These are phyloP conservation scores for Coptotermes formosanus DNA, from an alignment of 1,140 invertebrate species.

Conservation along the genomic window DNA sequence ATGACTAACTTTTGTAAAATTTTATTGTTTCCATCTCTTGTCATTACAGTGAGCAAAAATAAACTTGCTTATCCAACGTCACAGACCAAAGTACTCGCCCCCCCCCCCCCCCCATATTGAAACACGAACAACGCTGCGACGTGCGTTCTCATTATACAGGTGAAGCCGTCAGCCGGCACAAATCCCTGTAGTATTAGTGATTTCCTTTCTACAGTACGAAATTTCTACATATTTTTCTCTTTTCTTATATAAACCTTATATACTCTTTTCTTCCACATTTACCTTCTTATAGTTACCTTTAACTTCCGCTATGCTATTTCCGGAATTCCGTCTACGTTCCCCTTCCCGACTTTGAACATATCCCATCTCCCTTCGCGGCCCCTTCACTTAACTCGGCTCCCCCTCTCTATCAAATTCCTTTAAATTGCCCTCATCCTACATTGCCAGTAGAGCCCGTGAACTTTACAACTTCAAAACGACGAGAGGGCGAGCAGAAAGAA, in stretches of 20 bases:
- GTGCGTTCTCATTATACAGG: not conserved
- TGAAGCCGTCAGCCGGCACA: not conserved
- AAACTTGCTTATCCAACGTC: not conserved
- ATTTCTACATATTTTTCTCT: not conserved
- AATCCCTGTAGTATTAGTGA: not conserved
- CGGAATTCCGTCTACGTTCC: not conserved
- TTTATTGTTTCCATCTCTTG: not conserved
- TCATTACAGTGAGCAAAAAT: not conserved
- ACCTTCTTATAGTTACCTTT: constrained; percentile 8
- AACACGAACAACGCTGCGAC: not conserved
- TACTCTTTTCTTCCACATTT: not conserved
- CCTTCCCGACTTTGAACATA: not conserved
- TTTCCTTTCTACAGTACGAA: not conserved
- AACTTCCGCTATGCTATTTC: constrained; percentile 5
- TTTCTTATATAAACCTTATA: not conserved
- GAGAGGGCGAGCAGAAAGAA: not conserved
- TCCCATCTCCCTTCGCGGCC: not conserved
- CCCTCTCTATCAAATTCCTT: not conserved
- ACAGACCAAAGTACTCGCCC: not conserved
- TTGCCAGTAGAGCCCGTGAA: not conserved
- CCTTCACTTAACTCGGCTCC: not conserved
- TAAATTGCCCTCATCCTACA: not conserved
- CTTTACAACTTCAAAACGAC: constrained; percentile 1
- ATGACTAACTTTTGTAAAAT: not conserved
- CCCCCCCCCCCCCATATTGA: not conserved